These are phyloP conservation scores for Pseudobourletiella spinata DNA, from an alignment of 1,140 invertebrate genomes.

Conservation along the genomic window DNA sequence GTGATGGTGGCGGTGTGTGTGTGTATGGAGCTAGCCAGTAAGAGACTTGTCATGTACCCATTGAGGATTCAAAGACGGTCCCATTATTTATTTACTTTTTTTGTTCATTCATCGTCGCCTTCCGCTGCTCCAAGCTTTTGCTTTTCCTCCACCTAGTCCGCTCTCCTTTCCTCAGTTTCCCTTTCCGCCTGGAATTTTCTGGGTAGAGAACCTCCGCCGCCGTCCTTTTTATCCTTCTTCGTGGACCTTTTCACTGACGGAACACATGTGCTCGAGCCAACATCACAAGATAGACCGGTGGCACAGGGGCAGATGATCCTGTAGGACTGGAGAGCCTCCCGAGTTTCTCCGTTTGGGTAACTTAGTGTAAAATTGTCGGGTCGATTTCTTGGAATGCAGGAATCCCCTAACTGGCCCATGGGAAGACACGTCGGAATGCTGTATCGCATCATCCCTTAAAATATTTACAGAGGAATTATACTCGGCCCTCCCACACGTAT, in stretches of 20 bases:
- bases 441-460: constrained; percentile 27
- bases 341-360: constrained; percentile 15
- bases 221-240: not conserved
- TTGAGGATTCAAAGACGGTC: not conserved
- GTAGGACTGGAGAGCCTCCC: constrained; percentile 13
- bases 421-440: constrained; percentile 14
- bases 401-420: constrained; percentile 17
- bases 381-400: constrained; percentile 21
- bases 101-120: not conserved
- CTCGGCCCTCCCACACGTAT: not conserved
- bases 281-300: not conserved
- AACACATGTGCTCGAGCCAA: constrained; percentile 6
- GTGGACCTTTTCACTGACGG: not conserved
- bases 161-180: not conserved
- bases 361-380: constrained; percentile 21
- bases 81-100: not conserved
- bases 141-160: not conserved
- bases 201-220: not conserved
- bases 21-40: not conserved
- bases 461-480: not conserved
- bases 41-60: not conserved
- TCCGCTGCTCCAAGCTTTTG: not conserved
- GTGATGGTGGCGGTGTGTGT: not conserved
- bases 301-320: constrained; percentile 22
- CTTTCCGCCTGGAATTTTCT: not conserved